Percentiles rank a stretch among this genome's conserved stretches.
Conservation (phyloP, 2,888 invertebrate species). For the Drosophila aldrichi region DNA sequence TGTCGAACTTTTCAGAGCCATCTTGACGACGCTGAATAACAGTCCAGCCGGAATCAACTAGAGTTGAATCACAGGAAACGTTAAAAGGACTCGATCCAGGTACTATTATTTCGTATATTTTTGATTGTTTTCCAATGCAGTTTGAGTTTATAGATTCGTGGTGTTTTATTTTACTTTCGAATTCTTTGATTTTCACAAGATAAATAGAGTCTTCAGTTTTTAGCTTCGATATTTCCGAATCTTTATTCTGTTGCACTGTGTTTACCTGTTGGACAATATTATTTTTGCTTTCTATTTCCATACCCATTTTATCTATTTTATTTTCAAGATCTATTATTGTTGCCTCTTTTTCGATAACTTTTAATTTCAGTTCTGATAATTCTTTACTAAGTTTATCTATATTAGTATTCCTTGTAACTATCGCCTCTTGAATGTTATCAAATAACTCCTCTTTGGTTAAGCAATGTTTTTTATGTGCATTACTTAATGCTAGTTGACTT, state of each 20-base stretch:
- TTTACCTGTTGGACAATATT: background rate
- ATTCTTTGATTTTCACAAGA: background rate
- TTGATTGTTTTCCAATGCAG: too few relatives aligned
- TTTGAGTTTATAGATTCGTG: background rate
- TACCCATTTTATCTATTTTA: background rate
- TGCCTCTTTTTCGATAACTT: too few relatives aligned
- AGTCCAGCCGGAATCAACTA: too few relatives aligned
- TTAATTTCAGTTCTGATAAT: background rate
- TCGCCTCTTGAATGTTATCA: background rate
- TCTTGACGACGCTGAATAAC: too few relatives aligned
- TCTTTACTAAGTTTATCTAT: too few relatives aligned
- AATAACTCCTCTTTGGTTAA: background rate
- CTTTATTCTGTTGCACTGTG: background rate
- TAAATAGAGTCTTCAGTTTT: background rate
- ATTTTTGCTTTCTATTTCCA: too few relatives aligned
- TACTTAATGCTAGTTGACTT: background rate
- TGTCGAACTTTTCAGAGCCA: too few relatives aligned
- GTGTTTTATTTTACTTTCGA: background rate
- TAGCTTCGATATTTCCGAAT: background rate
- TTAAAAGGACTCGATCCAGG: background rate
- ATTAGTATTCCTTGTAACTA: background rate
- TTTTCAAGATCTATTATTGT: background rate
- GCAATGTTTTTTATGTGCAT: background rate
- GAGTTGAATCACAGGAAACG: too few relatives aligned
- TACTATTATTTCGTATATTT: background rate